Evolutionary conservation across 2,888 invertebrate genomes (phyloP), one percentile per base, ranked within the genome.

Genomic region (Prosapia bicincta): DNA sequence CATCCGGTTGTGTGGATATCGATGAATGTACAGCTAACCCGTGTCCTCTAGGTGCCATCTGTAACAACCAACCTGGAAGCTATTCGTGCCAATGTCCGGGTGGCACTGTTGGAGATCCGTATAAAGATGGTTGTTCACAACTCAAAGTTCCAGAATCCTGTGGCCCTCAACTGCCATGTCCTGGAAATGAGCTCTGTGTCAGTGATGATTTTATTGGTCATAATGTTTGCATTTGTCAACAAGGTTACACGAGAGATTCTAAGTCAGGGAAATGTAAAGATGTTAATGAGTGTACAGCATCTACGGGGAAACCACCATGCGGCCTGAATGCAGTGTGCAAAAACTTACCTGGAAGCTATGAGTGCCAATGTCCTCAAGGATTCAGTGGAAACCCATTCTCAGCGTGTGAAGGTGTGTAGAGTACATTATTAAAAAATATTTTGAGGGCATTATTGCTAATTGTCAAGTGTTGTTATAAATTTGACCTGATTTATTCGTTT

Each of bases 321-420:
- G 97, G 96, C 0, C 85, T 94, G 26, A 95, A 96, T 84, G 95
- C 96, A 0, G 90, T 96, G 76, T 97, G 97, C 83, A 96, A 95
- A 84, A 97, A 97, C 85, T 86, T 96, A 71, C 96, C 96, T 0
- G 97, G 97, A 69, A 95, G 95, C 83, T 97, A 96, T 83, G 96
- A 96, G 85, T 97, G 97, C 81, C 93, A 94, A 82, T 97, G 97
- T 82, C 93, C 96, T 0, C 87, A 91, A 28, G 95, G 95, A 32
- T 96, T 93, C 83, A 94, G 93, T 82, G 96, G 96, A 67, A 96
- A 97, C 85, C 96, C 97, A 0, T 97, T 95, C 83, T 89, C 92
- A 20, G 88, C 92, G 80, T 97, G 97, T 83, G 93, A 94, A 86
- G 87, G 88, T 88, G 13, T 7, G 38, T 38, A 23, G 10, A 26